Evolutionary conservation across 23 tunicate species (phyloP), one percentile per base, ranked within the genome.

Genomic region (Diplosoma virens): DNA sequence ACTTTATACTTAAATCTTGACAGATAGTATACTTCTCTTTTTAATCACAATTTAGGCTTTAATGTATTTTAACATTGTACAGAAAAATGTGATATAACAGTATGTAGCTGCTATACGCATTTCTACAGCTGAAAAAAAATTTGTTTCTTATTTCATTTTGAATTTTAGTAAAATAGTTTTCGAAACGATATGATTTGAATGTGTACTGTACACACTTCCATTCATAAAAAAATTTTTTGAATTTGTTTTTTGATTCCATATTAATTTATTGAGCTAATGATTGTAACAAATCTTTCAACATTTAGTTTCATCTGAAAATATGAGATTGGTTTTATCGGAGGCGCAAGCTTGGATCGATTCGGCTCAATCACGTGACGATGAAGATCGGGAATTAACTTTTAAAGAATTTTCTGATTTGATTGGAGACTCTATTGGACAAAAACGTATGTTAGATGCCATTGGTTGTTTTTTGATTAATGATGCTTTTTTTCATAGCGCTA

Each of bases 321-420:
- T 72, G 60, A 17, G 29, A 25, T 9, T 23, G 3, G 6, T 48
- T 34, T 28, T 72, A 3, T 25, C 21, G 3, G 20, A 72, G 16
- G 34, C 61, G 25, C 78, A 72, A 72, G 33, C 60, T 2, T 72
- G 78, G 78, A 72, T 72, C 16, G 25, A 47, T 48, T 21, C 61
- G 25, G 78, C 61, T 4, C 7, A 48, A 3, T 27, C 78, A 67
- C 75, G 25, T 34, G 34, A n/a, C n/a, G 25, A 36, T 68, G 37
- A 37, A 2, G 61, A 47, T 26, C 34, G 2, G 5, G 78, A 72
- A 28, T 50, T 72, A 72, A 72, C n/a, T 24, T 23, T 48, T 2
- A 18, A 47, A 21, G 25, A 72, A 48, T 72, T 72, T 34, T 47
- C 3, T 6, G 59, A 72, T 72, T 17, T 29, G 18, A 61, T 72